phyloP scores from a whole-genome alignment of 1,140 invertebrate genomes.

The Rhopalosiphum maidis region DNA sequence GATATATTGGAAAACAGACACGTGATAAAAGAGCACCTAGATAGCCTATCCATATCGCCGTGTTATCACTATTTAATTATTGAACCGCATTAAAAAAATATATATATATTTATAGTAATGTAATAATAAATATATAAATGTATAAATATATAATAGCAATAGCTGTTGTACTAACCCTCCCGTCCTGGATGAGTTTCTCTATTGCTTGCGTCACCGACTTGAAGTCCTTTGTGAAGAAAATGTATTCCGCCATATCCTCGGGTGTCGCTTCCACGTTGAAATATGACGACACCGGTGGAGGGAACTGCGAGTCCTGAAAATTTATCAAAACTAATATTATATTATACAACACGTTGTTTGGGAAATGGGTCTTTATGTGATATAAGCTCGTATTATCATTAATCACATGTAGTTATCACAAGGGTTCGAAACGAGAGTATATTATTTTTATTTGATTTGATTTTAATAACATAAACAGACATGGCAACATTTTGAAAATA shows the following conservation, averaged over 20 bases:
- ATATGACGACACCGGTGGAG: constrained; percentile 59
- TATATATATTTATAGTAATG: background rate
- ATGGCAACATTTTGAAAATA: background rate
- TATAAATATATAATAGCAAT: background rate
- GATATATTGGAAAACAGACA: background rate
- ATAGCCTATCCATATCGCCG: background rate
- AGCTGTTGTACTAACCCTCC: constrained; percentile 67
- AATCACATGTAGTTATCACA: background rate
- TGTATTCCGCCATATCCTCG: constrained; percentile 77
- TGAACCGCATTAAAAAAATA: background rate
- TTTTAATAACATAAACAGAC: background rate
- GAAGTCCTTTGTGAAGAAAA: constrained; percentile 80
- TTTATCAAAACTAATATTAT: background rate
- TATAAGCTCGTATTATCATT: background rate
- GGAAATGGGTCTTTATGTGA: background rate
- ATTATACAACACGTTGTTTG: background rate
- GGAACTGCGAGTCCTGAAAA: background rate
- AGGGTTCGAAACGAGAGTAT: background rate
- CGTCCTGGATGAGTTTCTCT: constrained; percentile 75
- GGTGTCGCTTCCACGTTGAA: constrained; percentile 71
- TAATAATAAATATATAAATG: background rate
- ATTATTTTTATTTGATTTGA: background rate
- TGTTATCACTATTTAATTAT: background rate
- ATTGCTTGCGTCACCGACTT: constrained; percentile 75
- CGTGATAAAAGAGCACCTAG: background rate